Evolutionary conservation across 2,113 vertebrate species (phyloP), one percentile per base, ranked within the genome.

Genomic region (Pandion haliaetus): DNA sequence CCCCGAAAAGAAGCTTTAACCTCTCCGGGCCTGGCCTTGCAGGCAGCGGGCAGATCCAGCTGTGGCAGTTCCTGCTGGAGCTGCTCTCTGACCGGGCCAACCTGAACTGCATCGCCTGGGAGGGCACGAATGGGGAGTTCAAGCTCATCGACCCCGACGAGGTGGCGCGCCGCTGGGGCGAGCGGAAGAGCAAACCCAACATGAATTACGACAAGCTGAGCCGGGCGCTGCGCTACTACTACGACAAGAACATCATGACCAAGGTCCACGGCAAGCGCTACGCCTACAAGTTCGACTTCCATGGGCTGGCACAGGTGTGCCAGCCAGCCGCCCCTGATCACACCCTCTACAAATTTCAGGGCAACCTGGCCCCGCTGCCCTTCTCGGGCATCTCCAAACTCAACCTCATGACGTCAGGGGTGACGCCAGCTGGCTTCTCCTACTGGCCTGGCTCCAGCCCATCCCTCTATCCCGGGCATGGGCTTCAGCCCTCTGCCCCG

Each of bases 201-300:
- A 99, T 99, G 99, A 99, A 99, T 98, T 99, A 99, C 9, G 99
- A 99, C 98, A 99, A 99, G 97, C 98, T 99, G 95, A 99, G 99
- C 98, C 98, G 99, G 12, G 99, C 99, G 0, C 98, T 99, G 94
- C 99, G 99, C 91, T 99, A 99, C 98, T 99, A 99, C 98, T 99
- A 99, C 6, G 99, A 99, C 98, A 99, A 99, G 82, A 99, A 99
- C 98, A 99, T 99, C 98, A 99, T 99, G 99, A 99, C 99, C 96
- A 99, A 99, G 96, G 99, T 99, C 44, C 99, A 99, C 3, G 99
- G 99, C 91, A 99, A 99, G 96, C 99, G 99, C 69, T 99, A 99
- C 7, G 99, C 99, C 65, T 99, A 99, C 97, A 99, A 99, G 96
- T 99, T 99, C 69, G 99, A 99, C 97, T 99, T 99, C 98, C 99